These are phyloP conservation scores for Rhizomys pruinosus DNA, from an alignment of 2,113 vertebrate genomes.

Conservation along the genomic window DNA sequence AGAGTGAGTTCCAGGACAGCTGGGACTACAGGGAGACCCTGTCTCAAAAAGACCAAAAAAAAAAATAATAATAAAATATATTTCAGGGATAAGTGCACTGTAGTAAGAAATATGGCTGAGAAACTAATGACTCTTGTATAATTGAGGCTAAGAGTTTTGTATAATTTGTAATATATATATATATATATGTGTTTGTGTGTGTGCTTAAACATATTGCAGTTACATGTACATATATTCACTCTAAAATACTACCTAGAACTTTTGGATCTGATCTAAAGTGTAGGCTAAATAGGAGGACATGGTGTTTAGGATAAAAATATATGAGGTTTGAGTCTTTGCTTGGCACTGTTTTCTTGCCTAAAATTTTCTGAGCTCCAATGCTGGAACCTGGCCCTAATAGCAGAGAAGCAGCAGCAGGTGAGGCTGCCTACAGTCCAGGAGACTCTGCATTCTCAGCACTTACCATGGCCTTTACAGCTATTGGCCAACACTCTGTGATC, in stretches of 20 bases:
- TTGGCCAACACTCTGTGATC: not conserved
- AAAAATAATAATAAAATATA: too few relatives aligned
- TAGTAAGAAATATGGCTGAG: not conserved
- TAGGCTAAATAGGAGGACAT: not conserved
- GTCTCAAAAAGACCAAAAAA: too few relatives aligned
- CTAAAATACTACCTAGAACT: not conserved
- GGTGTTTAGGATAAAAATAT: not conserved
- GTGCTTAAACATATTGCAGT: too few relatives aligned
- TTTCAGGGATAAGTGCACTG: not conserved
- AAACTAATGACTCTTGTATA: not conserved
- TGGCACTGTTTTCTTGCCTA: not conserved
- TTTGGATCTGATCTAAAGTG: not conserved
- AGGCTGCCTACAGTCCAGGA: not conserved
- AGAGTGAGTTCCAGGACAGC: too few relatives aligned
- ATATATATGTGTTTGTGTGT: too few relatives aligned
- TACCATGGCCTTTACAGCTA: not conserved
- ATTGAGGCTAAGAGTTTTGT: not conserved
- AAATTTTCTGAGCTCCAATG: not conserved
- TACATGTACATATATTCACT: not conserved
- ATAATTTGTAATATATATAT: not conserved
- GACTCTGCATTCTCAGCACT: not conserved
- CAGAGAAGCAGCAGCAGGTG: not conserved
- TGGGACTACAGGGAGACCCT: too few relatives aligned
- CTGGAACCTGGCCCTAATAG: slow-evolving; percentile 30
- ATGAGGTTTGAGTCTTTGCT: not conserved